A percentile compares a stretch with the other conserved stretches of the same genome.
Conservation (phyloP, 2,113 vertebrate genomes). For the Perca fluviatilis region DNA sequence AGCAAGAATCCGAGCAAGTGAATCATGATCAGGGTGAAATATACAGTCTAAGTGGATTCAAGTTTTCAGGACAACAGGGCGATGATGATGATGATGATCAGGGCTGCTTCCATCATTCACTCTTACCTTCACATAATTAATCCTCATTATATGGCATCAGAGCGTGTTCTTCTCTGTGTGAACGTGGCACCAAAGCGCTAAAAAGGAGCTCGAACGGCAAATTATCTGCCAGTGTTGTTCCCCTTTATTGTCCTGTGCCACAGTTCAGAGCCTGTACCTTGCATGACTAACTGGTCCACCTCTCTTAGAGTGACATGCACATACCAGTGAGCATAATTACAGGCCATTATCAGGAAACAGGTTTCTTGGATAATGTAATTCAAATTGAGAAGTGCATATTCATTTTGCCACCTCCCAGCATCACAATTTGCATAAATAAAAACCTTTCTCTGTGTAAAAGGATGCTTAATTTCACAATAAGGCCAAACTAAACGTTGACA, state of each 20-base stretch:
- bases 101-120: constrained; percentile 46
- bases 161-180: constrained; percentile 22
- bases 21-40: constrained; percentile 61
- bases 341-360: constrained; percentile 49
- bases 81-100: constrained; percentile 21
- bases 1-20: constrained; percentile 66
- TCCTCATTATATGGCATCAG: constrained; percentile 57
- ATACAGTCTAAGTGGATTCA: constrained; percentile 47
- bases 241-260: constrained; percentile 22
- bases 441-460: neutral
- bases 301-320: constrained; percentile 30
- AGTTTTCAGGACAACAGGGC: constrained; percentile 30
- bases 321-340: constrained; percentile 42
- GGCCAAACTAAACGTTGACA: constrained; percentile 13
- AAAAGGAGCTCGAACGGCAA: constrained; percentile 58
- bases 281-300: constrained; percentile 30
- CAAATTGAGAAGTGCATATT: constrained; percentile 31
- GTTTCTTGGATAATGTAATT: constrained; percentile 44
- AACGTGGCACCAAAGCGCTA: constrained; percentile 51
- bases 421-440: constrained; percentile 11
- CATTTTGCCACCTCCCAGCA: constrained; percentile 13
- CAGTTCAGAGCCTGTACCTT: constrained; percentile 21
- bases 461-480: neutral
- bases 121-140: constrained; percentile 43
- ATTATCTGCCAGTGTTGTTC: constrained; percentile 45